Evolutionary conservation across 2,113 vertebrate genomes (phyloP).

Genomic region (Rousettus leschenaultii): DNA sequence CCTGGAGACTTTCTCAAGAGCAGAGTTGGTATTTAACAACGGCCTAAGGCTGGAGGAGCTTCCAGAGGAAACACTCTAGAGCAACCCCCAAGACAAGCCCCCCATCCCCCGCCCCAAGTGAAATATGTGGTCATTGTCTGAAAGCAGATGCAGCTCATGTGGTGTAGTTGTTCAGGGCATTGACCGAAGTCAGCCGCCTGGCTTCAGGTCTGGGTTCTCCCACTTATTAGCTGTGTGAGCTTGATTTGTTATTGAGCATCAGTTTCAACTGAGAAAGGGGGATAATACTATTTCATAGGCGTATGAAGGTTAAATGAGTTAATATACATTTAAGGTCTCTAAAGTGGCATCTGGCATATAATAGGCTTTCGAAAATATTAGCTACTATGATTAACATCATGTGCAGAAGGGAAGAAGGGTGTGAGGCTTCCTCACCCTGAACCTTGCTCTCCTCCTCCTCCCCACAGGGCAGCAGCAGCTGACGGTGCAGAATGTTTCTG

Average conservation of each 20-base stretch:
- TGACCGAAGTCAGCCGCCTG: background rate
- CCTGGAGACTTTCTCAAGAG: background rate
- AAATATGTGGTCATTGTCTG: background rate
- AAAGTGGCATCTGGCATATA: background rate
- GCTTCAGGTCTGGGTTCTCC: background rate
- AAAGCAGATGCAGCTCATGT: background rate
- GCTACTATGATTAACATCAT: background rate
- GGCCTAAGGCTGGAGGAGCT: background rate
- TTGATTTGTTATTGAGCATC: background rate
- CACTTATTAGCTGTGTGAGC: background rate
- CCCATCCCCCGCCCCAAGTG: background rate
- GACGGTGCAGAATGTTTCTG: conserved; percentile 93
- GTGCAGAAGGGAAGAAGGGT: background rate
- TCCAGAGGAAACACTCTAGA: background rate
- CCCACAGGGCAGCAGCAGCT: conserved; percentile 94
- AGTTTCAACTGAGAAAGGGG: background rate
- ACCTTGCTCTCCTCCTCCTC: background rate
- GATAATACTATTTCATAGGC: background rate
- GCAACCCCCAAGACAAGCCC: background rate
- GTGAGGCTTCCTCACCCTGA: background rate
- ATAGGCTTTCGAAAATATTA: background rate
- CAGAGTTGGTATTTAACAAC: background rate
- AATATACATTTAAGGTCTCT: background rate
- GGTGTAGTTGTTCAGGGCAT: background rate
- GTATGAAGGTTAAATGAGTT: background rate